Evolutionary conservation across 2,888 invertebrate species (phyloP).

Genomic region (Ectemnius cavifrons): DNA sequence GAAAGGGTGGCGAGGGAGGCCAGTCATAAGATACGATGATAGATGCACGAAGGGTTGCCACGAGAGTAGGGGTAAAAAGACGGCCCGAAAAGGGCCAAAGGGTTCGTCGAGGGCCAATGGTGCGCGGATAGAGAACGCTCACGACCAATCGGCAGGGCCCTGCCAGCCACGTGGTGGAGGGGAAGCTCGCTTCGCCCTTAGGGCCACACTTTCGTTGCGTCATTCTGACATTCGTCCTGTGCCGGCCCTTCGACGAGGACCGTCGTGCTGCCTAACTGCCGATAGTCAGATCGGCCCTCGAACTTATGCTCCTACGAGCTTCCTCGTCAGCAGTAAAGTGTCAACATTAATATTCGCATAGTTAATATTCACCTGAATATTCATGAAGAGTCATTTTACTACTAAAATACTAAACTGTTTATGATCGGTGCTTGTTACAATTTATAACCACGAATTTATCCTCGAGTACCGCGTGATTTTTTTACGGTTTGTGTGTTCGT

Average conservation of each 20-base stretch:
- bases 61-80: constrained; percentile 48
- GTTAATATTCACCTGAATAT: background rate
- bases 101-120: constrained; percentile 65
- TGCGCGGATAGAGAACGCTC: constrained; percentile 25
- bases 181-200: constrained; percentile 72
- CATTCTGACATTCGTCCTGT: constrained; percentile 75
- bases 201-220: constrained; percentile 72
- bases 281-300: constrained; percentile 6
- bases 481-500: background rate
- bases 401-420: too few species aligned
- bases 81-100: constrained; percentile 60
- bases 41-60: constrained; percentile 75
- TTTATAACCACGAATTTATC: too few species aligned
- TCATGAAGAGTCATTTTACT: background rate
- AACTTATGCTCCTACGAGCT: background rate
- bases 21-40: constrained; percentile 72
- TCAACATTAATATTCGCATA: background rate
- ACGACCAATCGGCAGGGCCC: constrained; percentile 63
- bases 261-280: constrained; percentile 26
- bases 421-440: too few species aligned
- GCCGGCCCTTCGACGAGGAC: constrained; percentile 63
- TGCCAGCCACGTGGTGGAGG: constrained; percentile 57
- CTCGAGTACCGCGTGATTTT: background rate
- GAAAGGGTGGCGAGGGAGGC: constrained; percentile 73
- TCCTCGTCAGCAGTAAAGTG: background rate